Evolutionary conservation across 1,140 invertebrate species (phyloP).

Genomic region (Caenorhabditis briggsae): DNA sequence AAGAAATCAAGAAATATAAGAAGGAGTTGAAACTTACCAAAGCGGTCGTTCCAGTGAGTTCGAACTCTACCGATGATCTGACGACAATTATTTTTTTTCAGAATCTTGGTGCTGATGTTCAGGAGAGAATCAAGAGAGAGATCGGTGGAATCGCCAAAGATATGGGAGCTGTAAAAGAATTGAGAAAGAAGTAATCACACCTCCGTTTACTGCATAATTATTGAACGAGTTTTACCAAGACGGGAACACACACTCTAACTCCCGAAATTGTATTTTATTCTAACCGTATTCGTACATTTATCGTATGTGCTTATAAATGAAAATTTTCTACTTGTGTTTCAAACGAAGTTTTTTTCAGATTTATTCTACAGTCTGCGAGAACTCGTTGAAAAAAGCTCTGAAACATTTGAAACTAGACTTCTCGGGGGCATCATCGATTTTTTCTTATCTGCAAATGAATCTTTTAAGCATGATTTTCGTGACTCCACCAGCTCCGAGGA

Average conservation of each 20-base stretch:
- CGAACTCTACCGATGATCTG: too few species aligned
- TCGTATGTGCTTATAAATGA: background rate
- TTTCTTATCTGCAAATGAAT: too few species aligned
- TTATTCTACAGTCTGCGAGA: too few species aligned
- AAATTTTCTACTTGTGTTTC: too few species aligned
- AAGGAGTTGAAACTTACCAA: slow-evolving; percentile 34
- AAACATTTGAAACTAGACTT: too few species aligned
- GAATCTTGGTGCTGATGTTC: background rate
- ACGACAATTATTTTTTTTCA: background rate
- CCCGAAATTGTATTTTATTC: background rate
- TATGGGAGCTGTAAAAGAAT: slow-evolving; percentile 28
- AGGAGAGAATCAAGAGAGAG: slow-evolving; percentile 17
- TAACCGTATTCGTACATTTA: slow-evolving; percentile 3
- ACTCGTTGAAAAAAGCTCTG: too few species aligned
- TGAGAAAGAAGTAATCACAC: background rate
- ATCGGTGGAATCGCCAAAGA: slow-evolving; percentile 8
- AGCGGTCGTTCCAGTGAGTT: background rate
- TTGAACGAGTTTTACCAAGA: slow-evolving; percentile 15
- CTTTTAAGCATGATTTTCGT: too few species aligned
- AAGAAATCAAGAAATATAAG: slow-evolving; percentile 45
- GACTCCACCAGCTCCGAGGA: too few species aligned
- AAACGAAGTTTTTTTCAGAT: too few species aligned
- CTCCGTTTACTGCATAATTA: background rate
- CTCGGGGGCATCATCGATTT: too few species aligned
- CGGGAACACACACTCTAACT: background rate